These are phyloP conservation scores for Cepphus grylle DNA, from an alignment of 2,113 vertebrate species.

Conservation along the genomic window DNA sequence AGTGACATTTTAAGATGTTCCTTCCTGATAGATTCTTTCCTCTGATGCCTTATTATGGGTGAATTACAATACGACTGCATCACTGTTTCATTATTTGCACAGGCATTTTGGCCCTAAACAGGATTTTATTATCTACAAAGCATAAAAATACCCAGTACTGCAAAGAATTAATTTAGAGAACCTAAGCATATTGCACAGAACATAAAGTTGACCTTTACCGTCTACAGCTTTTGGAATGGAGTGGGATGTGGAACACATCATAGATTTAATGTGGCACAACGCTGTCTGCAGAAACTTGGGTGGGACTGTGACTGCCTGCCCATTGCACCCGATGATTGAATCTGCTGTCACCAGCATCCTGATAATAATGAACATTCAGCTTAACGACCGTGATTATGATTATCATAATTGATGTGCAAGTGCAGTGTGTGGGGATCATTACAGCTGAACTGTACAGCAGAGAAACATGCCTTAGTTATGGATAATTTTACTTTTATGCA, in stretches of 20 bases:
- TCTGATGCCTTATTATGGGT: constrained; percentile 47
- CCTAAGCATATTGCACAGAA: constrained; percentile 85
- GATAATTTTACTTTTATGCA: constrained; percentile 75
- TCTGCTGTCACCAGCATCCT: constrained; percentile 83
- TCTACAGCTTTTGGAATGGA: constrained; percentile 75
- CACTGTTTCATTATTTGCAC: constrained; percentile 53
- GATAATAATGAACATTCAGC: constrained; percentile 87
- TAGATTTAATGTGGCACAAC: constrained; percentile 82
- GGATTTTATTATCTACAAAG: constrained; percentile 71
- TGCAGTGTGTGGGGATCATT: constrained; percentile 79
- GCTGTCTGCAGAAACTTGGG: constrained; percentile 78
- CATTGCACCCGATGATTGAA: constrained; percentile 80
- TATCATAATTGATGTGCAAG: constrained; percentile 87
- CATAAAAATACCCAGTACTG: constrained; percentile 71
- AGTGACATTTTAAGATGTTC: constrained; percentile 13
- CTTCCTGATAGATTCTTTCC: not conserved
- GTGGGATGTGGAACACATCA: constrained; percentile 82
- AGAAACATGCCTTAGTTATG: constrained; percentile 73
- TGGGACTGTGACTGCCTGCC: constrained; percentile 75
- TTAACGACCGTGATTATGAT: constrained; percentile 88
- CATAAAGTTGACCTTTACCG: constrained; percentile 85
- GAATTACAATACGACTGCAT: constrained; percentile 52
- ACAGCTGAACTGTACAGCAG: constrained; percentile 76
- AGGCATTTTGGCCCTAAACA: constrained; percentile 67
- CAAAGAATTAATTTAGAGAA: constrained; percentile 79